Conservation (phyloP, 37 sponge, comb jelly and placozoan genomes). For the Theonella swinhoei region DNA sequence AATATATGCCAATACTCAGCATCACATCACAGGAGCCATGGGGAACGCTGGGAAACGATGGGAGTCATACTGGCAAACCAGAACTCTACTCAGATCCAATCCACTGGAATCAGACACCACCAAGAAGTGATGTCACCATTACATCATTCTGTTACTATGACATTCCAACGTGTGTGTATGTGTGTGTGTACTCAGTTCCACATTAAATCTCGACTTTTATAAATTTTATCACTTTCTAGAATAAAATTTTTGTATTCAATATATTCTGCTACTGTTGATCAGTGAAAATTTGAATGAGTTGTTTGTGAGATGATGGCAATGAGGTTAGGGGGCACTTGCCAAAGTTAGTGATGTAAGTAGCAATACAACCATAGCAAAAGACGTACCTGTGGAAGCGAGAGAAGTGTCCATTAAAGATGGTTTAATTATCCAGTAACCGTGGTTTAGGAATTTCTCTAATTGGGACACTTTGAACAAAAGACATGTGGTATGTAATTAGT, state of each 20-base stretch:
- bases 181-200: too few species aligned
- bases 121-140: neutral
- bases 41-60: slow-evolving; percentile 60
- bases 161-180: slow-evolving; percentile 1
- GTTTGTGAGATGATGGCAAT: slow-evolving; percentile 39
- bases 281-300: slow-evolving; percentile 48
- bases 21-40: slow-evolving; percentile 12
- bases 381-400: slow-evolving; percentile 33
- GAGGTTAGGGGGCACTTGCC: slow-evolving; percentile 61
- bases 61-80: slow-evolving; percentile 51
- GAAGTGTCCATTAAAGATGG: neutral
- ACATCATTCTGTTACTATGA: neutral
- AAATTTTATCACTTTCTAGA: too few species aligned
- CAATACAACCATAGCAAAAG: slow-evolving; percentile 71
- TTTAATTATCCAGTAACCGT: too few species aligned
- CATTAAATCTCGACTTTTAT: too few species aligned
- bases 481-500: too few species aligned
- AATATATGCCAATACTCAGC: slow-evolving; percentile 43
- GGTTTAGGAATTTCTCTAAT: too few species aligned
- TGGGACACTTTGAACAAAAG: too few species aligned
- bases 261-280: too few species aligned
- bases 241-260: too few species aligned
- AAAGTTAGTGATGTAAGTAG: slow-evolving; percentile 22
- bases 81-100: slow-evolving; percentile 33
- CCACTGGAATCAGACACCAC: neutral